phyloP scores from a whole-genome alignment of 2,888 invertebrate genomes.

The Operophtera brumata region DNA sequence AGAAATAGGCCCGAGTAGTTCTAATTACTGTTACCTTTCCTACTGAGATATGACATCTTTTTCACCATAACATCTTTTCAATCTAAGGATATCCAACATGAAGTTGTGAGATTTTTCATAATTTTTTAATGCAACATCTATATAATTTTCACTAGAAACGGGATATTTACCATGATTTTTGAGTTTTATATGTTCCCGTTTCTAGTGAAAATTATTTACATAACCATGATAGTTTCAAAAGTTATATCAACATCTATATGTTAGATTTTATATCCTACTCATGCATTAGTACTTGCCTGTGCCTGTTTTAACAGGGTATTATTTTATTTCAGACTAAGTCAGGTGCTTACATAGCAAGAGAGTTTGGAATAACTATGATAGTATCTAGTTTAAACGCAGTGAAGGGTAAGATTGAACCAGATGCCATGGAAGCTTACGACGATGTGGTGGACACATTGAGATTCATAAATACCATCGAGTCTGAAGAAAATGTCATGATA shows the following conservation, averaged over 20 bases:
- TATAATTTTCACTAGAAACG: too few relatives aligned
- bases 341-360: slow-evolving; percentile 73
- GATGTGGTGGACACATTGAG: slow-evolving; percentile 69
- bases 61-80: too few relatives aligned
- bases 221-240: too few relatives aligned
- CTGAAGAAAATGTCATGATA: slow-evolving; percentile 56
- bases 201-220: too few relatives aligned
- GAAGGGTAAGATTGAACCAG: slow-evolving; percentile 60
- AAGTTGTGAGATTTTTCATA: too few relatives aligned
- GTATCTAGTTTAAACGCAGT: slow-evolving; percentile 63
- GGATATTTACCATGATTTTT: too few relatives aligned
- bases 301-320: not conserved
- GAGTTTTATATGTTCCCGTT: too few relatives aligned
- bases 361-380: slow-evolving; percentile 69
- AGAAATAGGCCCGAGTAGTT: too few relatives aligned
- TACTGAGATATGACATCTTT: too few relatives aligned
- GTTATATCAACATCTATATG: not conserved
- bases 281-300: not conserved
- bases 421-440: slow-evolving; percentile 61
- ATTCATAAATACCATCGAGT: slow-evolving; percentile 65
- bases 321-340: slow-evolving; percentile 71
- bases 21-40: too few relatives aligned
- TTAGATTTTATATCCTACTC: not conserved
- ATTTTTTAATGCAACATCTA: too few relatives aligned
- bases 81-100: too few relatives aligned